Conservation (phyloP, 2,113 vertebrate species). For the Eulemur macaco region DNA sequence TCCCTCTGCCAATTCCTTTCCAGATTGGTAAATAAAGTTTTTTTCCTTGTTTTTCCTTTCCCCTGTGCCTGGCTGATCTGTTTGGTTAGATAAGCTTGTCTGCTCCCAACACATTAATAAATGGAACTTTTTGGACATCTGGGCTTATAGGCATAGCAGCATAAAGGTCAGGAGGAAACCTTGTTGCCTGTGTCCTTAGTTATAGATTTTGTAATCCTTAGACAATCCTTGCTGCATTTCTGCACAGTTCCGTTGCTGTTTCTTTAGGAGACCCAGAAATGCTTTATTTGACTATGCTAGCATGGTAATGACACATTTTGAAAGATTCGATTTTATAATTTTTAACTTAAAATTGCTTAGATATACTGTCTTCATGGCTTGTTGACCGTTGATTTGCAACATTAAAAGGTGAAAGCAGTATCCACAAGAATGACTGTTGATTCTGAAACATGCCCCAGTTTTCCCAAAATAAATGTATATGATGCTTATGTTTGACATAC, state of each 20-base stretch:
- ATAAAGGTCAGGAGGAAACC: not conserved
- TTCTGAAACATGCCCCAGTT: constrained; percentile 9
- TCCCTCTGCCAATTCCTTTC: not conserved
- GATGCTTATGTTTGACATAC: constrained; percentile 8
- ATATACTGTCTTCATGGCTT: not conserved
- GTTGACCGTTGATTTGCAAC: constrained; percentile 4
- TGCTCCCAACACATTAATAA: not conserved
- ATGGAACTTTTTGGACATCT: not conserved
- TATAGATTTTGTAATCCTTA: not conserved
- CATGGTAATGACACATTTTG: constrained; percentile 20
- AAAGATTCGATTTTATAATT: constrained; percentile 37
- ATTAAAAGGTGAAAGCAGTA: constrained; percentile 36
- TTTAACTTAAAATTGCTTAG: constrained; percentile 47
- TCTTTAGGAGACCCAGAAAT: not conserved
- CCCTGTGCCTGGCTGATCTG: not conserved
- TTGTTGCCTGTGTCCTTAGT: not conserved
- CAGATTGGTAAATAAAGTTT: not conserved
- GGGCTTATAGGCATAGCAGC: not conserved
- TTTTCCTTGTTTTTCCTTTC: not conserved
- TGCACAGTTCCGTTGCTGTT: not conserved
- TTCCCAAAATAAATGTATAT: not conserved
- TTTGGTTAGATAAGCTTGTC: constrained; percentile 3
- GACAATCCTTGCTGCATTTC: not conserved
- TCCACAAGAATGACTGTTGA: not conserved
- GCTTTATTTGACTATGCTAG: not conserved